A percentile compares a stretch with the other conserved stretches of the same genome.
Evolutionary conservation across 2,797 vertebrate species (phyloP).

Genomic region (Liasis olivaceus): DNA sequence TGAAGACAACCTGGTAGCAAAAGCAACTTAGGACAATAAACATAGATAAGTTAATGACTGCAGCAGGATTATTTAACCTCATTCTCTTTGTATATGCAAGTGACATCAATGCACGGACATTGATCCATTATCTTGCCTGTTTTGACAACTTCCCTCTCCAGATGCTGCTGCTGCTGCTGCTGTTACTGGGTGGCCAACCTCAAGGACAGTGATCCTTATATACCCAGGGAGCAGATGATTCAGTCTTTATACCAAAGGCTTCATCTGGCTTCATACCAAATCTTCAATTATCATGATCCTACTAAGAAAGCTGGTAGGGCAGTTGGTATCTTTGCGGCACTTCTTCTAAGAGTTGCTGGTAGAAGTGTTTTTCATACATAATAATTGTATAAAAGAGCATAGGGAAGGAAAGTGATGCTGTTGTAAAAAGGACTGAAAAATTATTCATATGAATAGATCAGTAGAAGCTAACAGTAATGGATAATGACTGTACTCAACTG

Average conservation of each 20-base stretch:
- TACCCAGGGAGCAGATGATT: neutral
- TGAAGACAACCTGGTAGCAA: neutral
- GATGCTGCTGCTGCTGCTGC: neutral
- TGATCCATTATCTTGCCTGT: neutral
- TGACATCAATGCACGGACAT: neutral
- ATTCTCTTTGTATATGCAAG: neutral
- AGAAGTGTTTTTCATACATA: neutral
- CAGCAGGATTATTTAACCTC: neutral
- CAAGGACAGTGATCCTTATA: neutral
- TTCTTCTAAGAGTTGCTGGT: neutral
- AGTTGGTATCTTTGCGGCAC: neutral
- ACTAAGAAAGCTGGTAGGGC: neutral
- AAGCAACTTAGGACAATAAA: neutral
- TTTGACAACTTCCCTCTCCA: neutral
- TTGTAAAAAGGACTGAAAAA: neutral
- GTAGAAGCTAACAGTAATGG: neutral
- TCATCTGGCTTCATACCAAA: neutral
- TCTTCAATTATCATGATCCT: too few relatives aligned
- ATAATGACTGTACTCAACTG: neutral
- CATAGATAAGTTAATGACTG: neutral
- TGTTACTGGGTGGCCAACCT: neutral
- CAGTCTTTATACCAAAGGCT: neutral
- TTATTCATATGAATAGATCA: neutral
- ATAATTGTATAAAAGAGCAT: neutral
- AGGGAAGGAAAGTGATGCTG: neutral